Evolutionary conservation across 2,888 invertebrate genomes (phyloP).

Genomic region (Chalcosyrphus nemorum): DNA sequence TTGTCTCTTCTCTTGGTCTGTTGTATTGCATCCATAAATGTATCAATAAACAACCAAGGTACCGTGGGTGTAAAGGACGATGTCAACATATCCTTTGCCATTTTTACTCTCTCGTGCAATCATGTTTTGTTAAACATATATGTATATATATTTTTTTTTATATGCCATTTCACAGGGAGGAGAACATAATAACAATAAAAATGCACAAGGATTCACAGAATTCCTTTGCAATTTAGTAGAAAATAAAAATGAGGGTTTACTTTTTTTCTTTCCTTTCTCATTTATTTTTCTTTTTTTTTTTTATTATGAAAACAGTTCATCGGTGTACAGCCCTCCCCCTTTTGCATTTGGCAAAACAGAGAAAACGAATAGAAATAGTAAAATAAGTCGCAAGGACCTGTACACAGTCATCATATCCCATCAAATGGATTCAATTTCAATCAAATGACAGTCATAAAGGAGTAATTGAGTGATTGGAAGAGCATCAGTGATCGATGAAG

Average conservation of each 20-base stretch:
- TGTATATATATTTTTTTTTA: background rate
- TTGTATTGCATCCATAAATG: constrained; percentile 69
- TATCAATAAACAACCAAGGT: constrained; percentile 70
- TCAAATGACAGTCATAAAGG: constrained; percentile 69
- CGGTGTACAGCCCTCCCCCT: constrained; percentile 30
- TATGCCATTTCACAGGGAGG: constrained; percentile 5
- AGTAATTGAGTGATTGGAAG: constrained; percentile 72
- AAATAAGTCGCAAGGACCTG: constrained; percentile 43
- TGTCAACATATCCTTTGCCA: constrained; percentile 56
- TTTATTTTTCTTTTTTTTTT: constrained; percentile 16
- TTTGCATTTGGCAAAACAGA: constrained; percentile 5
- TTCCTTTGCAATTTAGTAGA: constrained; percentile 63
- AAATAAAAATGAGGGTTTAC: constrained; percentile 26
- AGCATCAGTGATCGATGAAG: constrained; percentile 51
- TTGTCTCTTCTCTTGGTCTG: constrained; percentile 48
- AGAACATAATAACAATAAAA: constrained; percentile 63
- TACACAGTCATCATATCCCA: constrained; percentile 31
- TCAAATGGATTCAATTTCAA: constrained; percentile 67
- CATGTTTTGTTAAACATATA: too few species aligned
- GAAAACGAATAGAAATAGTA: constrained; percentile 41
- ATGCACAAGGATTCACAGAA: constrained; percentile 50
- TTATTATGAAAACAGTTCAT: constrained; percentile 46
- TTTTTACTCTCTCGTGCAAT: constrained; percentile 29
- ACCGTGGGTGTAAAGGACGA: constrained; percentile 60
- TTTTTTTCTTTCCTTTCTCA: constrained; percentile 30